Evolutionary conservation across 2,113 vertebrate species (phyloP).

Genomic region (Pluvialis apricaria): DNA sequence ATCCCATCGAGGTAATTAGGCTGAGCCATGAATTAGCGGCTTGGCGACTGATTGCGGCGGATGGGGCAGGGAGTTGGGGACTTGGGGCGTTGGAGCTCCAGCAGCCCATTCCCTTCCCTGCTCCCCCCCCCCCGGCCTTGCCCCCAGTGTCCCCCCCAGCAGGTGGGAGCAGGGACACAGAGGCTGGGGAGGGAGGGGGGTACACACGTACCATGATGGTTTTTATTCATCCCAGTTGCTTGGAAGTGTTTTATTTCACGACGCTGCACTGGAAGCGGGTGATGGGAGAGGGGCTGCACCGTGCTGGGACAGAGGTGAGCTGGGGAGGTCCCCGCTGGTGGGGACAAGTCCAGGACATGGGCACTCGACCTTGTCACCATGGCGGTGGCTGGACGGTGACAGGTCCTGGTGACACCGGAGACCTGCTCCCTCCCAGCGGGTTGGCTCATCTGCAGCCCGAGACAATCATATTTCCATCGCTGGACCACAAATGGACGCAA

Average conservation of each 20-base stretch:
- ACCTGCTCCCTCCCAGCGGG: neutral
- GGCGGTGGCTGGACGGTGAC: neutral
- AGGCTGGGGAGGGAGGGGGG: neutral
- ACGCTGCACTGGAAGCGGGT: neutral
- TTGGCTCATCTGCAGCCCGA: neutral
- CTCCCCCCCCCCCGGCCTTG: no score
- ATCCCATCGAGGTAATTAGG: neutral
- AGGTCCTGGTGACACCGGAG: neutral
- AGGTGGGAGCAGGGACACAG: neutral
- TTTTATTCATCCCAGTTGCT: constrained; percentile 79
- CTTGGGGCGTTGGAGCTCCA: neutral
- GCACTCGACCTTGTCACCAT: neutral
- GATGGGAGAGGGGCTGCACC: neutral
- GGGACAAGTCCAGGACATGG: neutral
- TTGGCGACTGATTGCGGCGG: neutral
- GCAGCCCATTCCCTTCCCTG: neutral
- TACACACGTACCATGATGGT: constrained; percentile 77
- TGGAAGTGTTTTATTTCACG: neutral
- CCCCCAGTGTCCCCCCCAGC: neutral
- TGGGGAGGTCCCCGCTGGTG: no score
- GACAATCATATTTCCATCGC: no score
- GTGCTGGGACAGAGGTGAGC: neutral
- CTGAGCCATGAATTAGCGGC: neutral
- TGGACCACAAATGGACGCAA: no score
- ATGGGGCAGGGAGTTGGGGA: neutral